Evolutionary conservation across 2,888 invertebrate genomes (phyloP), one percentile per base, ranked within the genome.

Genomic region (Athetis lepigone): DNA sequence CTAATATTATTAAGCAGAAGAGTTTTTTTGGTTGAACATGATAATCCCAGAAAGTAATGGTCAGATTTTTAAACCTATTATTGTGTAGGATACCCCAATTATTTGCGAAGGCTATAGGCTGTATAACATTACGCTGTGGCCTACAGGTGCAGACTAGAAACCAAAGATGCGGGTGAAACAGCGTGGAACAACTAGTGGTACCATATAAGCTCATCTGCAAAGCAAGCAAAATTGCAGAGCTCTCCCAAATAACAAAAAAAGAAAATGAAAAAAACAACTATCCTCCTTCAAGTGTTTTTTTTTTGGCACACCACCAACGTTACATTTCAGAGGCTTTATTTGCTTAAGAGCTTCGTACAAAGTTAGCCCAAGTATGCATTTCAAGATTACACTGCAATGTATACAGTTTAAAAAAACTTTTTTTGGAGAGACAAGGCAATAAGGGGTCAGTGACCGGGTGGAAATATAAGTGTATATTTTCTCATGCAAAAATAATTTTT

Each of bases 241-340:
- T 33, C 4, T 45, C 9, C 0, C 29, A 37, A 19, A 29, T 19
- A 25, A 66, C n/a, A 4, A 37, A 37, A 37, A 37, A 33, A 8
- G 4, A 29, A 33, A 33, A 33, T 1, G 7, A 4, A 7, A 37
- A 37, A 45, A 52, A 29, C 27, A 29, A 55, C 13, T 19, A 11
- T 13, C 13, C 8, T 37, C 13, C 18, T 11, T 56, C 23, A n/a
- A 19, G 7, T 39, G 39, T 46, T 18, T 13, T 36, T 6, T 21
- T 70, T 70, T 70, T 70, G 74, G 74, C 74, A 67, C 60, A 60
- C 18, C 47, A 55, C 73, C 68, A 70, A 70, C 67, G 50, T 66
- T 49, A 37, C 19, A 54, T 73, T 55, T 8, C 46, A 33, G 40
- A 29, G 29, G 67, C 47, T 72, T 67, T 56, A 73, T 59, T 59